Evolutionary conservation across 2,113 vertebrate species (phyloP).

Genomic region (Gymnogyps californianus): DNA sequence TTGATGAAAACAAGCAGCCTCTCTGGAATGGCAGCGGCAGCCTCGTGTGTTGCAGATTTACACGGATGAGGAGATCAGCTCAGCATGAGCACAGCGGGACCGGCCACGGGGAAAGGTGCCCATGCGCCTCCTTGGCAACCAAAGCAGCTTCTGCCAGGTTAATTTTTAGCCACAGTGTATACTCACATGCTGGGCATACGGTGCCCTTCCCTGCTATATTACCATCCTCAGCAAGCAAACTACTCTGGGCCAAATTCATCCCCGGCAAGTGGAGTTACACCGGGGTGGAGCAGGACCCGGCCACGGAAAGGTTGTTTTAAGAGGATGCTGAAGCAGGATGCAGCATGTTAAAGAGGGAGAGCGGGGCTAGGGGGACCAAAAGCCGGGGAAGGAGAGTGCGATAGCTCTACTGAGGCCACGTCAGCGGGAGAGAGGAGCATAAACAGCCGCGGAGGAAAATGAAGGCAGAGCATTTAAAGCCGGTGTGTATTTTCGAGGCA

Average conservation of each 20-base stretch:
- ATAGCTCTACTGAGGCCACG: background rate
- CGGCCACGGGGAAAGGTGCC: background rate
- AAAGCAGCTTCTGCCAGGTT: background rate
- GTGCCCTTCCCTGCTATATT: background rate
- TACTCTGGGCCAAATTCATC: background rate
- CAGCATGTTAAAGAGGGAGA: background rate
- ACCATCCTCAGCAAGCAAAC: background rate
- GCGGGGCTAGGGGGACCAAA: background rate
- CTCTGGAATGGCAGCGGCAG: fast-evolving
- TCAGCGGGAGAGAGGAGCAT: background rate
- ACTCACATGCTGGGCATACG: background rate
- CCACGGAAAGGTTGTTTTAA: background rate
- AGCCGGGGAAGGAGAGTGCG: background rate
- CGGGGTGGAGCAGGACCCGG: background rate
- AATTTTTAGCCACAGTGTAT: background rate
- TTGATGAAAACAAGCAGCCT: background rate
- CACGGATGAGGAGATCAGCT: background rate
- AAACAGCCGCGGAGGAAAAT: background rate
- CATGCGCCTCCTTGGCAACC: fast-evolving
- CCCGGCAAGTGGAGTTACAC: fast-evolving
- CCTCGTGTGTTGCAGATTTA: fast-evolving
- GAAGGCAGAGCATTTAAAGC: conserved; percentile 43
- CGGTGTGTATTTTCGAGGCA: conserved; percentile 1
- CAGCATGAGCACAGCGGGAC: fast-evolving
- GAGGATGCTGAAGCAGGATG: background rate